Conservation (phyloP, 2,888 invertebrate species). For the Pachycephus smyrnensis region DNA sequence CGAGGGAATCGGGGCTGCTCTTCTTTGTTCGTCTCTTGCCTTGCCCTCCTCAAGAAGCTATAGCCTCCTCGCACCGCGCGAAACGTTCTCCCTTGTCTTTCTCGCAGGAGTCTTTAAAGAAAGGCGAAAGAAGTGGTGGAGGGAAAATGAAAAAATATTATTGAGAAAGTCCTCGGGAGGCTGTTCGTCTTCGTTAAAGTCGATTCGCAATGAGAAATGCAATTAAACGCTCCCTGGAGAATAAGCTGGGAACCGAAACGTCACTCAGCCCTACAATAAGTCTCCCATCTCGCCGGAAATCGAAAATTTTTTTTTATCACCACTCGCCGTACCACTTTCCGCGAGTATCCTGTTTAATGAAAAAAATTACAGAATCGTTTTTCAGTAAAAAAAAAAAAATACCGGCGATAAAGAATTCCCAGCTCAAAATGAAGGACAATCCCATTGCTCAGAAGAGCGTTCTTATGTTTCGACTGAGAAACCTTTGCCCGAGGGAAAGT, state of each 20-base stretch:
- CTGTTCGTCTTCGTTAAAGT: too few relatives aligned
- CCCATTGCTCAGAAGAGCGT: slow-evolving; percentile 26
- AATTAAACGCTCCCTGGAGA: too few relatives aligned
- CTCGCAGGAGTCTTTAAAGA: slow-evolving; percentile 26
- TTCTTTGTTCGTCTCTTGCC: slow-evolving; percentile 40
- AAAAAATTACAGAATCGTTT: slow-evolving; percentile 1
- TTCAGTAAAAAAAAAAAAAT: slow-evolving; percentile 33
- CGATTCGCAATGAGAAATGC: too few relatives aligned
- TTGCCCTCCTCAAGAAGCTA: slow-evolving; percentile 28
- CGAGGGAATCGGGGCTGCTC: slow-evolving; percentile 27
- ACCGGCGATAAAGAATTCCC: slow-evolving; percentile 32
- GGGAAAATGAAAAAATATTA: slow-evolving; percentile 10
- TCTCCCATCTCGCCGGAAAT: too few relatives aligned
- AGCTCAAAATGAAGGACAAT: slow-evolving; percentile 14
- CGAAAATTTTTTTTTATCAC: too few relatives aligned
- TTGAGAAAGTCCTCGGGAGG: too few relatives aligned
- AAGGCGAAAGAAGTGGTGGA: slow-evolving; percentile 25
- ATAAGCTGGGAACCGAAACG: too few relatives aligned
- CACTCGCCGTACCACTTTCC: slow-evolving; percentile 14
- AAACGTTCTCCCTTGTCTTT: slow-evolving; percentile 20
- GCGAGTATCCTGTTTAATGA: slow-evolving; percentile 6
- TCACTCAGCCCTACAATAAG: too few relatives aligned
- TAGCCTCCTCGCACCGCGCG: slow-evolving; percentile 5
- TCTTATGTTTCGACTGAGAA: slow-evolving; percentile 32
- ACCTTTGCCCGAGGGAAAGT: slow-evolving; percentile 17